Conservation (phyloP, 2,797 vertebrate species). For the Xiphophorus birchmanni region DNA sequence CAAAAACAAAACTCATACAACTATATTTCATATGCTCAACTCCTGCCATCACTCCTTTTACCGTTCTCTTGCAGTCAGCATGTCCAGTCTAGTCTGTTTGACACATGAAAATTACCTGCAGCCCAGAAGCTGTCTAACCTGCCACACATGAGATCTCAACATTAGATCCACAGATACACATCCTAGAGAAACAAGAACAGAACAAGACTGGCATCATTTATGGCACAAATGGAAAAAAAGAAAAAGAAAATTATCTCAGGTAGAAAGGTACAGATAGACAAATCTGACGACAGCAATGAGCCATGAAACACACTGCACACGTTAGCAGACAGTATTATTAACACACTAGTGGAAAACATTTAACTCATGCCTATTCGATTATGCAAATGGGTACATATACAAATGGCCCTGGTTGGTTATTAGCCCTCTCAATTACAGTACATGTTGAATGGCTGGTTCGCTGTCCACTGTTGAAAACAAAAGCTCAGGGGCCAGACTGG, state of each 20-base stretch:
- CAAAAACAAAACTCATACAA: conserved; percentile 29
- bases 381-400: conserved; percentile 75
- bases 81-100: conserved; percentile 9
- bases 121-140: conserved; percentile 9
- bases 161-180: conserved; percentile 28
- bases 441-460: conserved; percentile 36
- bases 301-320: conserved; percentile 14
- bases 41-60: background rate
- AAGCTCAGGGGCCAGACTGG: background rate
- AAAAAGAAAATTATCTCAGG: background rate
- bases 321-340: conserved; percentile 57
- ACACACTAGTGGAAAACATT: conserved; percentile 64
- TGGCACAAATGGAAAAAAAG: background rate
- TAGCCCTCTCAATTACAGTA: conserved; percentile 67
- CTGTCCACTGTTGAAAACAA: conserved; percentile 48
- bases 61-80: background rate
- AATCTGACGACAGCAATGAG: conserved; percentile 19
- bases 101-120: conserved; percentile 40
- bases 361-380: conserved; percentile 76
- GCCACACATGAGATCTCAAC: conserved; percentile 21
- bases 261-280: conserved; percentile 16
- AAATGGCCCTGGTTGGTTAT: conserved; percentile 68
- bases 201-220: conserved; percentile 24
- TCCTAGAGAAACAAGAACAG: conserved; percentile 26
- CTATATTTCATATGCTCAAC: conserved; percentile 11